Evolutionary conservation across 1,140 invertebrate species (phyloP).

Genomic region (Pseudomyrmex sp.): DNA sequence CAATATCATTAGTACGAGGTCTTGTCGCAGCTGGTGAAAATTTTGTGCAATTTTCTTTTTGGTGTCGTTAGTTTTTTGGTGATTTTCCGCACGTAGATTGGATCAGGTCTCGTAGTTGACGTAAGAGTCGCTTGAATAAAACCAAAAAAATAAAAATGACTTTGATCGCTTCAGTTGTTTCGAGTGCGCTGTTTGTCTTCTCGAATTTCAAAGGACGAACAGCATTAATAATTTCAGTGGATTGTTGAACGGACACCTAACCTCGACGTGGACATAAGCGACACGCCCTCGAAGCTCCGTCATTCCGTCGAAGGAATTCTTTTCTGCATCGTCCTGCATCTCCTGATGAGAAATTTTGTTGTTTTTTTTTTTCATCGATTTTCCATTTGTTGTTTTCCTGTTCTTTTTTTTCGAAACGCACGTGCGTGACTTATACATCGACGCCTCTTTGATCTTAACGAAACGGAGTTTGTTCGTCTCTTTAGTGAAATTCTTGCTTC

Average conservation of each 20-base stretch:
- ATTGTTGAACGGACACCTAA: constrained; percentile 13
- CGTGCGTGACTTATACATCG: no score
- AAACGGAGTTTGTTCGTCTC: background rate
- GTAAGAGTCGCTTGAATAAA: no score
- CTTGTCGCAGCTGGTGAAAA: background rate
- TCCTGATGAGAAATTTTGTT: background rate
- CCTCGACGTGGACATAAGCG: constrained; percentile 13
- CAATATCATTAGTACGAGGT: background rate
- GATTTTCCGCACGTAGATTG: background rate
- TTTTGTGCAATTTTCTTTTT: background rate
- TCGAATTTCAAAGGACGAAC: background rate
- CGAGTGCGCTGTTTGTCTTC: background rate
- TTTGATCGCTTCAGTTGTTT: background rate
- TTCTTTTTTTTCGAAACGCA: background rate
- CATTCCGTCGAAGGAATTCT: background rate
- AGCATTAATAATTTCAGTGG: background rate
- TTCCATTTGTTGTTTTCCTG: constrained; percentile 1
- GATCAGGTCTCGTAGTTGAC: background rate
- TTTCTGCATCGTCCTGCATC: background rate
- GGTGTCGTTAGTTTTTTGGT: background rate
- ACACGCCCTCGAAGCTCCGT: constrained; percentile 65
- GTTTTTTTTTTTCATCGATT: background rate
- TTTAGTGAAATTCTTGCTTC: no score
- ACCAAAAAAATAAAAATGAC: background rate
- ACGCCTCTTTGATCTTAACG: background rate